These are phyloP conservation scores for Mythimna pallens DNA, from an alignment of 2,888 invertebrate genomes.

Conservation along the genomic window DNA sequence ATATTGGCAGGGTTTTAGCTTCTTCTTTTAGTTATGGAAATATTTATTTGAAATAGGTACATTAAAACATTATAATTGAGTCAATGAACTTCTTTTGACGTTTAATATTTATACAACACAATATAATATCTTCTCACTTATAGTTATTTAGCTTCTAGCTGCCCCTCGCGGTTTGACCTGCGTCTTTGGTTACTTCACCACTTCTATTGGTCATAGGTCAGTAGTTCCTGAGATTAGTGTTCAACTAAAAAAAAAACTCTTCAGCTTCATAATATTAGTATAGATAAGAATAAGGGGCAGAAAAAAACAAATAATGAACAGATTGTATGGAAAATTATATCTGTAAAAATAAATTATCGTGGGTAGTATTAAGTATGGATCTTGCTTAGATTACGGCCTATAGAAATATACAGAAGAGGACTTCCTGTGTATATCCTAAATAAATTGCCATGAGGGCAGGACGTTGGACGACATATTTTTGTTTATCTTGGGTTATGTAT, in stretches of 20 bases:
- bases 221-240: too few relatives aligned
- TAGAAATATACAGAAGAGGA: neutral
- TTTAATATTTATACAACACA: neutral
- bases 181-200: too few relatives aligned
- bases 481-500: neutral
- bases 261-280: too few relatives aligned
- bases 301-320: neutral
- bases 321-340: neutral
- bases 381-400: neutral
- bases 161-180: too few relatives aligned
- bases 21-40: constrained; percentile 18
- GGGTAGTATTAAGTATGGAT: too few relatives aligned
- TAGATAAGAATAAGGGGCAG: neutral
- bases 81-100: constrained; percentile 15
- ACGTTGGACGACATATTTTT: neutral
- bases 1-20: constrained; percentile 12
- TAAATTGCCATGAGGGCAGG: neutral
- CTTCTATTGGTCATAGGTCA: too few relatives aligned
- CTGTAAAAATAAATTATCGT: neutral
- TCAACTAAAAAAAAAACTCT: too few relatives aligned
- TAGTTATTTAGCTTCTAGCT: too few relatives aligned
- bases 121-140: too few relatives aligned
- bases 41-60: constrained; percentile 2
- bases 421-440: neutral
- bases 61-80: neutral